phyloP scores from a whole-genome alignment of 2,797 vertebrate species.

The Eospalax fontanierii region DNA sequence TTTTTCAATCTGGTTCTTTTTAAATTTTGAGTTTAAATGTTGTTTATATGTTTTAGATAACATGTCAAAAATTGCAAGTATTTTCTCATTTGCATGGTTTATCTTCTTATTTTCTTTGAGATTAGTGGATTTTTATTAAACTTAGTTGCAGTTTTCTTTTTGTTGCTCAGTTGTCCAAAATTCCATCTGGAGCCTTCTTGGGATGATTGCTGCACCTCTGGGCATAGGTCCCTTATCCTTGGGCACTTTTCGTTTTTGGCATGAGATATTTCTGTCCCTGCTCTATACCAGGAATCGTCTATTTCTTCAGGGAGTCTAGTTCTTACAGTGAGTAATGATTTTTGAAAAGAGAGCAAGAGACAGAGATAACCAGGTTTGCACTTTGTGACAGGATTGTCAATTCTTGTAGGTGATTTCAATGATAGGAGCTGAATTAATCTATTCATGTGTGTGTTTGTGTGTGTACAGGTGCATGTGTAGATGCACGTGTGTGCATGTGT shows the following conservation, averaged over 20 bases:
- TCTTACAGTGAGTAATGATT: background rate
- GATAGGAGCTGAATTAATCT: background rate
- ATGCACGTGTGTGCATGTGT: background rate
- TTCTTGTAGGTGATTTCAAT: background rate
- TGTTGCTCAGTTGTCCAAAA: background rate
- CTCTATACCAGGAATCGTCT: background rate
- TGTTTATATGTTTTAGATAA: background rate
- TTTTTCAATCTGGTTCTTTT: background rate
- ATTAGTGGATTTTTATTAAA: slow-evolving; percentile 2
- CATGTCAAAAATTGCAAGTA: background rate
- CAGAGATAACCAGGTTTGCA: too few species aligned
- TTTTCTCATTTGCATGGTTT: background rate
- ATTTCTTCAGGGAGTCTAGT: too few species aligned
- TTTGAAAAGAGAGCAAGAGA: background rate
- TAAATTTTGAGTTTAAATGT: background rate
- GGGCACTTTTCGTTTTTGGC: background rate
- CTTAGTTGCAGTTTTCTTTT: background rate
- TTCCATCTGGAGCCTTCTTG: too few species aligned
- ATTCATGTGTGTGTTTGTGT: background rate
- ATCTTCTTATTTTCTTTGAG: background rate
- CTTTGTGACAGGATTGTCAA: background rate
- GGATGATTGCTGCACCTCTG: background rate
- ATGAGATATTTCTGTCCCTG: background rate
- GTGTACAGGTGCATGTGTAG: too few species aligned
- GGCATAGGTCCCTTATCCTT: background rate